Percentiles rank a stretch among this genome's conserved stretches.
phyloP scores from a whole-genome alignment of 2,797 vertebrate species.

The Squalus acanthias region DNA sequence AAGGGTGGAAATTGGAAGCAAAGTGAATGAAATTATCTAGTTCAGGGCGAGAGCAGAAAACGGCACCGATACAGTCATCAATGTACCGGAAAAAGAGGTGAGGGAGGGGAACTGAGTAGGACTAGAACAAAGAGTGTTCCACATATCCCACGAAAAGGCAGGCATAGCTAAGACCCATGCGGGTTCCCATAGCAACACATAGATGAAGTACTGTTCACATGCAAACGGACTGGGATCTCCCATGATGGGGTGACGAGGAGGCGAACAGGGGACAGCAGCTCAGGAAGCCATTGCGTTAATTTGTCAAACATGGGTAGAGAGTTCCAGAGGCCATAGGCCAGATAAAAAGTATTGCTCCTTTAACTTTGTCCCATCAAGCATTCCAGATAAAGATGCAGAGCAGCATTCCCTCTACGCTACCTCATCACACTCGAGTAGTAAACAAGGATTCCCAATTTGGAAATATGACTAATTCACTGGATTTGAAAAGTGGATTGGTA shows the following conservation, averaged over 20 bases:
- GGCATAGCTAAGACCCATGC: no score
- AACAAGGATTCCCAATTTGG: not conserved
- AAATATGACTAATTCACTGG: not conserved
- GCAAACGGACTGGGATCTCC: not conserved
- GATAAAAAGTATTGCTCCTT: not conserved
- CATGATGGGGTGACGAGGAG: not conserved
- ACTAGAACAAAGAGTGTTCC: no score
- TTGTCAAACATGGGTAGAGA: not conserved
- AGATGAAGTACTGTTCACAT: not conserved
- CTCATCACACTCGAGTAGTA: not conserved
- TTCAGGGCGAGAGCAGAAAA: no score
- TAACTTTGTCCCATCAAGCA: no score
- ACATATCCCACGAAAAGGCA: no score
- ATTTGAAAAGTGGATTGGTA: not conserved
- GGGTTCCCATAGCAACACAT: no score
- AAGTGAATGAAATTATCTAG: no score
- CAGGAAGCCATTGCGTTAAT: not conserved
- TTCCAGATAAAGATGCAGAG: not conserved
- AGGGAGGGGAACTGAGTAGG: no score
- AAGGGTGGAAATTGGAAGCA: no score
- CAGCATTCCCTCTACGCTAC: not conserved
- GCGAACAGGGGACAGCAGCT: not conserved
- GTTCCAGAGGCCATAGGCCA: not conserved
- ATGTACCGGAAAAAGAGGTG: no score
- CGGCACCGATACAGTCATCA: no score